phyloP scores from a whole-genome alignment of 37 sponge, comb jelly and placozoan species.

The Lycopodina hypogea region DNA sequence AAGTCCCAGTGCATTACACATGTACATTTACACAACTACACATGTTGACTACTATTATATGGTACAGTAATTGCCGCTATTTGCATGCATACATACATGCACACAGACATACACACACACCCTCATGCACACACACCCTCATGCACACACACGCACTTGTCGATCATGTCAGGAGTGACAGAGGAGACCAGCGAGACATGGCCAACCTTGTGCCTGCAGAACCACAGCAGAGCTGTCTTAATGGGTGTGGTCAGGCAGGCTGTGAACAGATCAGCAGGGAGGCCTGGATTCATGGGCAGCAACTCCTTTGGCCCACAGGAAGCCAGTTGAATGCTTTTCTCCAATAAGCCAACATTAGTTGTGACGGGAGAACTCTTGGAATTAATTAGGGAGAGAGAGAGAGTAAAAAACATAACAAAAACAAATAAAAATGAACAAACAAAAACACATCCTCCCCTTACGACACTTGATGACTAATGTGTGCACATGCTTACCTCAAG shows the following conservation, averaged over 20 bases:
- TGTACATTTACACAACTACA: too few relatives aligned
- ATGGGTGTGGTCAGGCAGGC: slow-evolving; percentile 95
- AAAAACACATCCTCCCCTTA: neutral
- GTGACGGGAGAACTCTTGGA: slow-evolving; percentile 1
- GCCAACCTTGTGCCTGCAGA: slow-evolving; percentile 31
- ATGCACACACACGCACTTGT: slow-evolving; percentile 56
- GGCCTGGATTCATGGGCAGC: slow-evolving; percentile 90
- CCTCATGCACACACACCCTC: neutral
- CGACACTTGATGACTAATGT: slow-evolving; percentile 6
- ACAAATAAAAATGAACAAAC: slow-evolving; percentile 8
- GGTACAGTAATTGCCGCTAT: too few relatives aligned
- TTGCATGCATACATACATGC: too few relatives aligned
- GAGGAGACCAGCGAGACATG: slow-evolving; percentile 49
- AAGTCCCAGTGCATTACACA: too few relatives aligned
- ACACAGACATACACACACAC: too few relatives aligned
- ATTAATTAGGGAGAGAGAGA: too few relatives aligned
- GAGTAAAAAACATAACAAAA: neutral
- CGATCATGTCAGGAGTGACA: slow-evolving; percentile 62
- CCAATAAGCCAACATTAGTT: slow-evolving; percentile 33
- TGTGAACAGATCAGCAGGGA: slow-evolving; percentile 98
- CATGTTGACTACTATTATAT: too few relatives aligned
- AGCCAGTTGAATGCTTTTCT: slow-evolving; percentile 81
- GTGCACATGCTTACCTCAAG: slow-evolving; percentile 35
- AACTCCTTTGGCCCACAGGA: slow-evolving; percentile 84
- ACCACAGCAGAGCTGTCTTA: slow-evolving; percentile 75